Conservation (phyloP, 2,888 invertebrate species). For the Tenthredo mesomela region DNA sequence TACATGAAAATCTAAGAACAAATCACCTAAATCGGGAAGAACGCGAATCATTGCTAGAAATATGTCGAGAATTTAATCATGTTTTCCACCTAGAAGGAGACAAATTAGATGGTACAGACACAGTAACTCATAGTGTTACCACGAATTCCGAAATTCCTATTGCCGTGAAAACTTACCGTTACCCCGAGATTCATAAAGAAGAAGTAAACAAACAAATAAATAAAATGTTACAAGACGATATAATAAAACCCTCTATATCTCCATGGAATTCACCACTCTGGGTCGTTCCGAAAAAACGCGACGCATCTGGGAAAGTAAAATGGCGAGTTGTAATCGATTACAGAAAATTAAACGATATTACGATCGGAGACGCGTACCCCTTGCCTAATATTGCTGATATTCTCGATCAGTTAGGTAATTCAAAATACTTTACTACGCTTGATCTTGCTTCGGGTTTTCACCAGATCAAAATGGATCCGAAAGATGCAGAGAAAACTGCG, state of each 20-base stretch:
- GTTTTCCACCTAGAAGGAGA: neutral
- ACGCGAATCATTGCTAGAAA: constrained; percentile 42
- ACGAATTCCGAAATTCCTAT: no score
- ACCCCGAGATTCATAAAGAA: constrained; percentile 16
- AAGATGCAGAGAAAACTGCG: constrained; percentile 61
- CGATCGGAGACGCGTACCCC: constrained; percentile 53
- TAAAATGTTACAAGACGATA: constrained; percentile 40
- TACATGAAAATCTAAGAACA: no score
- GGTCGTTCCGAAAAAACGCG: constrained; percentile 28
- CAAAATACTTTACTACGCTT: constrained; percentile 64
- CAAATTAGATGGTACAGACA: no score
- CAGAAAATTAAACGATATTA: constrained; percentile 40
- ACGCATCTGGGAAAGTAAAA: constrained; percentile 48
- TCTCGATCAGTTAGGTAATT: constrained; percentile 64
- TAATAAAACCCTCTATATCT: constrained; percentile 46
- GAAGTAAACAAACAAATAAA: neutral
- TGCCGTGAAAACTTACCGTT: constrained; percentile 10
- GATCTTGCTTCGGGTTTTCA: constrained; percentile 69
- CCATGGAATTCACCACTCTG: constrained; percentile 53
- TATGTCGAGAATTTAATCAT: constrained; percentile 53
- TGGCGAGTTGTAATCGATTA: constrained; percentile 57
- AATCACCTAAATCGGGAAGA: constrained; percentile 55
- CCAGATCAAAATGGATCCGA: constrained; percentile 65
- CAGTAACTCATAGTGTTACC: no score
- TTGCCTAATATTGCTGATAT: constrained; percentile 61